These are phyloP conservation scores for Bimastos eiseni DNA, from an alignment of 2,888 invertebrate species.

Conservation along the genomic window DNA sequence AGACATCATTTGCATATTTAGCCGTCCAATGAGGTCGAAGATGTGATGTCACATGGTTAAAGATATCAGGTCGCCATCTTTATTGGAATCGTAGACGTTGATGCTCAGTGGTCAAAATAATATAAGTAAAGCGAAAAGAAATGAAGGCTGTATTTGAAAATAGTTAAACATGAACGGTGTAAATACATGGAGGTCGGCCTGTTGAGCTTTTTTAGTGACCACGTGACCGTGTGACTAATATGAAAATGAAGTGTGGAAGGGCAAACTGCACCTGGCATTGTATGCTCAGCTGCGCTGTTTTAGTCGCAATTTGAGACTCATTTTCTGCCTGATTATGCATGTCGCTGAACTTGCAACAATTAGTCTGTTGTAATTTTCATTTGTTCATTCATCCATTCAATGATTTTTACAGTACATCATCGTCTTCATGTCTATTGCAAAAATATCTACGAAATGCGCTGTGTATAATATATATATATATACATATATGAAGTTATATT, in stretches of 20 bases:
- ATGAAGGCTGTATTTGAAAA: neutral
- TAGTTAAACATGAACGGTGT: neutral
- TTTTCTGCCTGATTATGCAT: neutral
- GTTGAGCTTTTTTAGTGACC: too few relatives aligned
- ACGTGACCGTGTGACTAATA: neutral
- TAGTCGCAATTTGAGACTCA: neutral
- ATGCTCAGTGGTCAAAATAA: too few relatives aligned
- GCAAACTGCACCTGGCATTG: neutral
- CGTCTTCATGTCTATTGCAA: neutral
- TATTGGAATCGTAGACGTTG: neutral
- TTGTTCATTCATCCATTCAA: neutral
- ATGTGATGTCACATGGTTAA: neutral
- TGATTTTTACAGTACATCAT: neutral
- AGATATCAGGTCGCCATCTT: neutral
- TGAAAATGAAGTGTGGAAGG: neutral
- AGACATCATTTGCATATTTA: too few relatives aligned
- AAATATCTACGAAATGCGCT: neutral
- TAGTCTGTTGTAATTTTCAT: neutral
- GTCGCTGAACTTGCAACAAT: neutral
- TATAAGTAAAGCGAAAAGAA: too few relatives aligned
- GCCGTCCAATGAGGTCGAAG: too few relatives aligned
- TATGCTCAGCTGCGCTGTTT: neutral
- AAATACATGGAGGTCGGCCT: neutral
- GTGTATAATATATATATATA: too few relatives aligned
- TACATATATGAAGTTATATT: too few relatives aligned